phyloP scores from a whole-genome alignment of 2,113 vertebrate genomes.

The Stegostoma tigrinum region DNA sequence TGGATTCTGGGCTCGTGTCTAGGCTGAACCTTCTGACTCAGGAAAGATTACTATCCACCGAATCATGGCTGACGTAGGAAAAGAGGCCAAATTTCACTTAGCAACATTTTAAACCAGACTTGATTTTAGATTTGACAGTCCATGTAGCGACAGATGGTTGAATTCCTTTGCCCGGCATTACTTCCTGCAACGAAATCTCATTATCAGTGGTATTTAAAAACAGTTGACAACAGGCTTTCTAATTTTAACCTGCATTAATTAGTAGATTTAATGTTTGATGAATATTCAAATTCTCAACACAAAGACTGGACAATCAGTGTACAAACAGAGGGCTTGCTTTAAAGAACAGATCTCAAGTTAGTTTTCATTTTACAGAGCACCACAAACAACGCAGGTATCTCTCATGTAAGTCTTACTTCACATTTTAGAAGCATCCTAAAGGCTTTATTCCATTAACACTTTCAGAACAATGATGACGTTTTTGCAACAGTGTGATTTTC shows the following conservation, averaged over 20 bases:
- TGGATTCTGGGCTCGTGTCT: background rate
- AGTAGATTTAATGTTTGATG: background rate
- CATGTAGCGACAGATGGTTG: background rate
- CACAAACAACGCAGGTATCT: background rate
- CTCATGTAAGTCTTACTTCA: background rate
- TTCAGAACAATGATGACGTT: background rate
- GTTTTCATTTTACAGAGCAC: conserved; percentile 35
- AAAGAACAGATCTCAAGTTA: background rate
- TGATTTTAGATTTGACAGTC: background rate
- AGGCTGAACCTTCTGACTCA: background rate
- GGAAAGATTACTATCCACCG: background rate
- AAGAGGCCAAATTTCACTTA: background rate
- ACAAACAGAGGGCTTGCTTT: background rate
- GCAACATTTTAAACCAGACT: background rate
- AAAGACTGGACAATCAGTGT: background rate
- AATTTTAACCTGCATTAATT: background rate
- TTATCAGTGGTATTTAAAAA: background rate
- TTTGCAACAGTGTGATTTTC: background rate
- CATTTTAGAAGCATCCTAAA: background rate
- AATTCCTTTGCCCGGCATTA: background rate
- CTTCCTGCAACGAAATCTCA: background rate
- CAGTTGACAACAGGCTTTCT: background rate
- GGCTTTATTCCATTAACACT: conserved; percentile 8
- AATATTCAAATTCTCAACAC: background rate
- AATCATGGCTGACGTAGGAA: background rate